Base-by-base conservation (phyloP, 1,140 invertebrate genomes). In the Tachypleus tridentatus region DNA sequence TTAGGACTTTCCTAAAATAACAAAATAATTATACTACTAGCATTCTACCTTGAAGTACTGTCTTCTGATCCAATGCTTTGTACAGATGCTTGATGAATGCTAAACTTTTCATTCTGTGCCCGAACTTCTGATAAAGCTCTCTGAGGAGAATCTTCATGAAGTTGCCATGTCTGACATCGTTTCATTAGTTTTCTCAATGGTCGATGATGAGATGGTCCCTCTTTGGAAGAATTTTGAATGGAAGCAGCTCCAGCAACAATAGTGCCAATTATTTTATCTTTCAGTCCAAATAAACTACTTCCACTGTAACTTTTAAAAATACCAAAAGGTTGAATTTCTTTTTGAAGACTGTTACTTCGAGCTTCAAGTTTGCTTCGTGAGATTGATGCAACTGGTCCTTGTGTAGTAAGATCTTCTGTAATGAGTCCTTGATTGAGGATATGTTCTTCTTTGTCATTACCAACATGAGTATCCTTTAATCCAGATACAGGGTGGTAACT, bases 301-400 rank as follows among this genome's bases (percentile, higher is more conserved):
- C n/a, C n/a, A n/a, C n/a, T n/a, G n/a, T n/a, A n/a, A n/a, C n/a
- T n/a, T n/a, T n/a, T n/a, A n/a, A n/a, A n/a, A n/a, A n/a, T n/a
- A n/a, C n/a, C n/a, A n/a, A n/a, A n/a, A n/a, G n/a, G n/a, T n/a
- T n/a, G n/a, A n/a, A n/a, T n/a, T n/a, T n/a, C n/a, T n/a, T n/a
- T n/a, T n/a, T n/a, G n/a, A n/a, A n/a, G n/a, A n/a, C n/a, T n/a
- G n/a, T n/a, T n/a, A n/a, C n/a, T 49, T n/a, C 3, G 9, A 49
- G 47, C 29, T 56, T 9, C 10, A 50, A 50, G 10, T 51, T 53
- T n/a, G 61, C 4, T 9, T 59, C 9, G 11, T 67, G 60, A 47
- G 53, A 69, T 66, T 1, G 68, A 66, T 52, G 68, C 63, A 60
- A 69, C 62, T 11, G 68, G 68, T 52, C 68, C 68, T 57, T 66